Percentiles rank a stretch among this genome's conserved stretches.
These are phyloP conservation scores for Cygnus olor DNA, from an alignment of 2,797 vertebrate genomes.

Conservation along the genomic window DNA sequence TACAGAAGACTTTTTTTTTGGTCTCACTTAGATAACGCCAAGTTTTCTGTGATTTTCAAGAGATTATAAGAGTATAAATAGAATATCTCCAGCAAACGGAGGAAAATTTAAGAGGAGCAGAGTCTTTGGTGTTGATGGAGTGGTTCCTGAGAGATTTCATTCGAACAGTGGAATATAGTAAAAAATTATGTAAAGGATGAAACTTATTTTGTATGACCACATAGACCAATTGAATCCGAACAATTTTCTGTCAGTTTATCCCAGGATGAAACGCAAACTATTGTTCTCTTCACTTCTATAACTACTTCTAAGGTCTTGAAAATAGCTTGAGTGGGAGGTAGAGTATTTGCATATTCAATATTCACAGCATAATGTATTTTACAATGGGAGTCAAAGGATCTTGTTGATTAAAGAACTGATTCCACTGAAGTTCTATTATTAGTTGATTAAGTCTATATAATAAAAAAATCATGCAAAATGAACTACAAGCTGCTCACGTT, in stretches of 20 bases:
- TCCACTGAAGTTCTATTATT: slow-evolving; percentile 47
- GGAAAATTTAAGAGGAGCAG: background rate
- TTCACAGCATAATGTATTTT: slow-evolving; percentile 44
- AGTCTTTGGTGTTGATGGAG: background rate
- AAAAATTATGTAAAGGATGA: background rate
- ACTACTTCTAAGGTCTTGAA: slow-evolving; percentile 58
- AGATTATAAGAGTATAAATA: background rate
- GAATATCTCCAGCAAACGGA: background rate
- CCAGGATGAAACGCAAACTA: slow-evolving; percentile 41
- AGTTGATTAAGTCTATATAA: slow-evolving; percentile 20
- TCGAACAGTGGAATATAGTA: background rate
- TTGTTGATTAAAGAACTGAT: slow-evolving; percentile 43
- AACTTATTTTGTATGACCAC: background rate
- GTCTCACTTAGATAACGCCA: background rate
- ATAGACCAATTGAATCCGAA: background rate
- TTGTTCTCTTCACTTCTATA: slow-evolving; percentile 21
- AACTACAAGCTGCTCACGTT: background rate
- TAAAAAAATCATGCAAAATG: background rate
- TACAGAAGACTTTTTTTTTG: background rate
- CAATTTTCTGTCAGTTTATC: background rate
- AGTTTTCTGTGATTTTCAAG: slow-evolving; percentile 5
- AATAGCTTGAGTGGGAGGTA: slow-evolving; percentile 58
- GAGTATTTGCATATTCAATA: slow-evolving; percentile 67
- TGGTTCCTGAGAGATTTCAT: background rate
- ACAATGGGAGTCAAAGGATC: slow-evolving; percentile 55